Evolutionary conservation across 2,113 vertebrate species (phyloP).

Genomic region (Epinephelus cyanopodus): DNA sequence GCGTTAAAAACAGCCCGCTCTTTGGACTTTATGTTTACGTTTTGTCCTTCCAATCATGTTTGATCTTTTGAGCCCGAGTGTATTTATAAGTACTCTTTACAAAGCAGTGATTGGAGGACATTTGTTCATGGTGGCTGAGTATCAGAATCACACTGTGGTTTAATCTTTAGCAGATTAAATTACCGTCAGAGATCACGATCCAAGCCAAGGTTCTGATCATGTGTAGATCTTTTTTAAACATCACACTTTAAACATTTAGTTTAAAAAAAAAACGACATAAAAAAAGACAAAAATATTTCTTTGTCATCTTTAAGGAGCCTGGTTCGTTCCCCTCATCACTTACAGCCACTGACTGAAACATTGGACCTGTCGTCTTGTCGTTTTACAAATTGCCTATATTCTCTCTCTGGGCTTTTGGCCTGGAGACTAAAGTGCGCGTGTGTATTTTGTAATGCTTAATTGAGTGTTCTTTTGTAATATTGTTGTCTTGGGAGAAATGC

Average conservation of each 20-base stretch:
- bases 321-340: conserved; percentile 7
- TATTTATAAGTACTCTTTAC: conserved; percentile 33
- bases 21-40: conserved; percentile 37
- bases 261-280: conserved; percentile 10
- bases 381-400: conserved; percentile 68
- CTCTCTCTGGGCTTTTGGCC: conserved; percentile 55
- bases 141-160: conserved; percentile 37
- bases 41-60: conserved; percentile 37
- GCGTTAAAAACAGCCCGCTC: conserved; percentile 6
- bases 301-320: neutral
- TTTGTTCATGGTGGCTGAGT: neutral
- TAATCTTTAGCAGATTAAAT: conserved; percentile 35
- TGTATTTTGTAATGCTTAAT: conserved; percentile 75
- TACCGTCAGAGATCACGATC: neutral
- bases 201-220: conserved; percentile 34
- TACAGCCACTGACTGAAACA: conserved; percentile 37
- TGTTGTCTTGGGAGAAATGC: conserved; percentile 56
- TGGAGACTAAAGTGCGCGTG: conserved; percentile 55
- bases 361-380: conserved; percentile 44
- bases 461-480: conserved; percentile 71
- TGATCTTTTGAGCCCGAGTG: conserved; percentile 37
- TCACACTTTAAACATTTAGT: conserved; percentile 10
- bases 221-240: conserved; percentile 23
- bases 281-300: neutral
- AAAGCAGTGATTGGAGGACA: conserved; percentile 33